Base-by-base conservation (phyloP, 2,888 invertebrate genomes). In the Rotaria sp. region DNA sequence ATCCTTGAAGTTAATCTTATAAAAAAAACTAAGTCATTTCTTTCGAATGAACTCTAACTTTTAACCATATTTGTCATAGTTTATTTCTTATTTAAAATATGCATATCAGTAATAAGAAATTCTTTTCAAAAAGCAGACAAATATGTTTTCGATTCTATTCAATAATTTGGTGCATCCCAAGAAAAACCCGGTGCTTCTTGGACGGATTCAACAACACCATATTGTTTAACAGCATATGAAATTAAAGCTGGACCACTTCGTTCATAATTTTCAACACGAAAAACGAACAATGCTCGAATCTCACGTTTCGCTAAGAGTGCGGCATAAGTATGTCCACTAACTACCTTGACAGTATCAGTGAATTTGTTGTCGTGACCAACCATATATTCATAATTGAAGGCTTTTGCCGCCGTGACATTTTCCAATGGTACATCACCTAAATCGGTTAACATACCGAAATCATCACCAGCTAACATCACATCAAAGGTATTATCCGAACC, bases 191-290 rank as follows among this genome's bases (percentile, higher is more conserved):
- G 41, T 80, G 80, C 41, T 45, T 80, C 80, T 80, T 80, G 80
- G 45, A 41, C 80, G n/a, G 45, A 45, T n/a, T 80, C 1, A n/a
- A 45, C 24, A 3, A 80, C n/a, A 45, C 45, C 41, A 80, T 80
- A 80, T 45, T 80, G 80, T n/a, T 80, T 80, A n/a, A 80, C 80
- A 45, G 80, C 80, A 80, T 80, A 80, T 26, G 41, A 26, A 80
- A 80, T 41, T 41, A n/a, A 7, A 80, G 45, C 45, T 15, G 80
- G 45, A 45, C 80, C 80, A 80, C 45, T 80, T 41, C 15, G 45
- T 80, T 80, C 45, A 45, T 45, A 80, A 4, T 15, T 41, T 45
- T 80, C 80, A 45, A 80, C 45, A 80, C 80, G 80, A 41, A 80
- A 80, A 2, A 45, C 80, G 15, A 80, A 41, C 11, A 80, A 80